These are phyloP conservation scores for Crossoptilon crossoptilon DNA, from an alignment of 2,797 vertebrate species.

Conservation along the genomic window DNA sequence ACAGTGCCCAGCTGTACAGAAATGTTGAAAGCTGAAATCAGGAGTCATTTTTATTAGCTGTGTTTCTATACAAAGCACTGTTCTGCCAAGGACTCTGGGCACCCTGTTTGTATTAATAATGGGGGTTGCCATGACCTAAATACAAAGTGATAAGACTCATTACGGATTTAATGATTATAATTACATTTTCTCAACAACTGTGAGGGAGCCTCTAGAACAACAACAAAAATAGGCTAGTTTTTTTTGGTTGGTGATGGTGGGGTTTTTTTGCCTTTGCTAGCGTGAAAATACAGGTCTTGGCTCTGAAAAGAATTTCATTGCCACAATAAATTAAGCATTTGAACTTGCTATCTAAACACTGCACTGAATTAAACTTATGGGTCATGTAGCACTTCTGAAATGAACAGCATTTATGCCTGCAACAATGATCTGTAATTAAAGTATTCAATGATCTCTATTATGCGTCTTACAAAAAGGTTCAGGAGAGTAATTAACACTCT, in stretches of 20 bases:
- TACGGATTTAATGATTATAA: constrained; percentile 20
- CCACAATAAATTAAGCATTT: neutral
- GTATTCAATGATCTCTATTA: neutral
- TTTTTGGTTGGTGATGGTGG: too few relatives aligned
- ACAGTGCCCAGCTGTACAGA: neutral
- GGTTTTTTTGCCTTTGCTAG: neutral
- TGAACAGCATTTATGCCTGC: neutral
- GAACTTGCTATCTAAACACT: neutral
- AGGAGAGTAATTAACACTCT: neutral
- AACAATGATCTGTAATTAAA: constrained; percentile 11
- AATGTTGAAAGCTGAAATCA: neutral
- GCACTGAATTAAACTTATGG: neutral
- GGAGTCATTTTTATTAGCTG: neutral
- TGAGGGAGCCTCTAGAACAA: neutral
- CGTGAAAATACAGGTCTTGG: neutral
- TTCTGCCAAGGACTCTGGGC: too few relatives aligned
- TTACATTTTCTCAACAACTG: neutral
- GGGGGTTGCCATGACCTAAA: too few relatives aligned
- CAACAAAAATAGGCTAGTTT: neutral
- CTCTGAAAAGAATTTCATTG: neutral
- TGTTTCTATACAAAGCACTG: neutral
- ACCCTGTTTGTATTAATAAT: too few relatives aligned
- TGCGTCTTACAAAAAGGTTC: neutral
- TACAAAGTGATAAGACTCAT: neutral
- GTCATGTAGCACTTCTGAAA: neutral